Evolutionary conservation across 2,888 invertebrate species (phyloP), one percentile per base, ranked within the genome.

Genomic region (Diplolepis rosae): DNA sequence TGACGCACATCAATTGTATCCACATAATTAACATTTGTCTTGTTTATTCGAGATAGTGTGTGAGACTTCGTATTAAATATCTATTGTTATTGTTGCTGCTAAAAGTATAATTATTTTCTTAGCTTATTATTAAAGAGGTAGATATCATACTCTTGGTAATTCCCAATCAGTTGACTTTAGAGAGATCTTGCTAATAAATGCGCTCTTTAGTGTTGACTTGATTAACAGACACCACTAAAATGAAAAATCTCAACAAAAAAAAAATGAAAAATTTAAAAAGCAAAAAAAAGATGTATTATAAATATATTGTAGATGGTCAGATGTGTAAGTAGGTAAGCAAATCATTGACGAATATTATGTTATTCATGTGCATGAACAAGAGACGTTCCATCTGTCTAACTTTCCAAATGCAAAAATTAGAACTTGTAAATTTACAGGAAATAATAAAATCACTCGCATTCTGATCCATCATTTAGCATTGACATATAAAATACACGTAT

Each of bases 121-220:
- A 69, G 50, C 27, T 45, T 24, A 15, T 42, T n/a, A 52, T 66
- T 66, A 39, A 68, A 30, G 32, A 68, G 68, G 66, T 65, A 66
- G 48, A 65, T 45, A 35, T 22, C 18, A 7, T 6, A 45, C 13
- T 50, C 30, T 66, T 74, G 78, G 79, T 81, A 79, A 84, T 82
- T 72, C 79, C 83, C 81, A 82, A 84, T 85, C 83, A 72, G 82
- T 87, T 85, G 82, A 84, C 84, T 77, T 78, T 72, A 76, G 73
- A 84, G 83, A 82, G 54, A 82, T 84, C 65, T 83, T 83, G 84
- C 78, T 85, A 84, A 83, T 85, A 82, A 87, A 82, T 84, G 83
- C 77, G 83, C 79, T 83, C 84, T 84, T 82, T 81, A 82, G 83
- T 83, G 85, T 85, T 87, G 84, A 85, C 80, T 81, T 78, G 83